Evolutionary conservation across 2,888 invertebrate species (phyloP).

Genomic region (Brassicogethes aeneus): DNA sequence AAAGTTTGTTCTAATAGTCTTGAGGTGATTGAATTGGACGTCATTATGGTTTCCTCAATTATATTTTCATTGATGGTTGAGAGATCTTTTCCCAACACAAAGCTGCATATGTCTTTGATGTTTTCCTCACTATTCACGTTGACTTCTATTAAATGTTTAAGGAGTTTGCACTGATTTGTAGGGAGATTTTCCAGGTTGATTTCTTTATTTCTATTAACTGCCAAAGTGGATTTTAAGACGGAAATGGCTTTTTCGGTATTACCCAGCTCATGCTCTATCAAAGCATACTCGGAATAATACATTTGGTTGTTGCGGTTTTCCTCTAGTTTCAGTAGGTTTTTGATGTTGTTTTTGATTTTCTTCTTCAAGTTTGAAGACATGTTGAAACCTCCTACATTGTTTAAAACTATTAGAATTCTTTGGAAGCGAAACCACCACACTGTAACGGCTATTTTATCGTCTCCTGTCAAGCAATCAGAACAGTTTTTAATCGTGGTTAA

Average conservation of each 20-base stretch:
- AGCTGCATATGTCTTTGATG: slow-evolving; percentile 26
- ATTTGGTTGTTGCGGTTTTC: slow-evolving; percentile 48
- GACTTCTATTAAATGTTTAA: slow-evolving; percentile 36
- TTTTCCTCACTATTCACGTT: slow-evolving; percentile 15
- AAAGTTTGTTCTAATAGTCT: slow-evolving; percentile 24
- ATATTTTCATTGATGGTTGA: slow-evolving; percentile 21
- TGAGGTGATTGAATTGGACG: slow-evolving; percentile 32
- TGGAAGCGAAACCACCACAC: slow-evolving; percentile 57
- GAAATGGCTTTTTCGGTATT: slow-evolving; percentile 41
- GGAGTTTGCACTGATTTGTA: slow-evolving; percentile 36
- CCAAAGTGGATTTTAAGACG: slow-evolving; percentile 45
- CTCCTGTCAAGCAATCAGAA: slow-evolving; percentile 40
- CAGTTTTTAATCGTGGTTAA: slow-evolving; percentile 45
- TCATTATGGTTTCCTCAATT: slow-evolving; percentile 27
- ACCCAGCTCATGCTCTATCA: slow-evolving; percentile 49
- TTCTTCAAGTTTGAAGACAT: slow-evolving; percentile 38
- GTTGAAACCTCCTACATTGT: slow-evolving; percentile 41
- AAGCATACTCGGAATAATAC: slow-evolving; percentile 54
- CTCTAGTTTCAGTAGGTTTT: slow-evolving; percentile 46
- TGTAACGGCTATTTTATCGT: slow-evolving; percentile 48
- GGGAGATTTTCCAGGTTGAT: slow-evolving; percentile 25
- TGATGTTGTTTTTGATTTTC: slow-evolving; percentile 44
- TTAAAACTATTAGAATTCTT: slow-evolving; percentile 44
- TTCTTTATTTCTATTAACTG: slow-evolving; percentile 25
- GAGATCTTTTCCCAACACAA: slow-evolving; percentile 24